A percentile compares a stretch with the other conserved stretches of the same genome.
phyloP scores from a whole-genome alignment of 2,113 vertebrate species.

The Anhinga anhinga region DNA sequence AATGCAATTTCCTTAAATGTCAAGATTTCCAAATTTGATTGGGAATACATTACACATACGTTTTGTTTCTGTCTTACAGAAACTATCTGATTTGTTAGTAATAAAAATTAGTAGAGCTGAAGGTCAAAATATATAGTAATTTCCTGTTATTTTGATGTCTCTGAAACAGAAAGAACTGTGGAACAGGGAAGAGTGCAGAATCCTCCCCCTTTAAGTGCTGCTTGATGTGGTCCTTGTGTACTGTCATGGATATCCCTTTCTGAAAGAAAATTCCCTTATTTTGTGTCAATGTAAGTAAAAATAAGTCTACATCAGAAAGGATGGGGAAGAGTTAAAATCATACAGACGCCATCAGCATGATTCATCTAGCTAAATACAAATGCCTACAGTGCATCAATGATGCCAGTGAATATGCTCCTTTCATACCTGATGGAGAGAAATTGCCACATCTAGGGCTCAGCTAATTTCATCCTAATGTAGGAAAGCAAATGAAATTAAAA shows the following conservation, averaged over 20 bases:
- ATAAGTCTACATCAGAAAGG: background rate
- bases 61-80: background rate
- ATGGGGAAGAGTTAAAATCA: background rate
- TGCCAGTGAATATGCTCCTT: background rate
- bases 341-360: background rate
- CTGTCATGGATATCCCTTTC: background rate
- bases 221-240: background rate
- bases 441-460: background rate
- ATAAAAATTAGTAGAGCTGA: background rate
- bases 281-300: background rate
- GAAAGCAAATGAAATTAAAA: background rate
- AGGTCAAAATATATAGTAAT: background rate
- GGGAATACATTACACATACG: background rate
- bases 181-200: background rate
- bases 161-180: background rate
- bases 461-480: background rate
- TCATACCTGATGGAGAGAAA: slow-evolving; percentile 17
- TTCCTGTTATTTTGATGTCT: background rate
- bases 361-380: background rate
- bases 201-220: background rate
- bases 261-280: background rate
- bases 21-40: slow-evolving; percentile 41
- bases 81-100: background rate
- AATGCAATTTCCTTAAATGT: slow-evolving; percentile 50
- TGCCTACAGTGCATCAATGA: background rate